Evolutionary conservation across 1,140 invertebrate genomes (phyloP).

Genomic region (Hypsibius dujardini): DNA sequence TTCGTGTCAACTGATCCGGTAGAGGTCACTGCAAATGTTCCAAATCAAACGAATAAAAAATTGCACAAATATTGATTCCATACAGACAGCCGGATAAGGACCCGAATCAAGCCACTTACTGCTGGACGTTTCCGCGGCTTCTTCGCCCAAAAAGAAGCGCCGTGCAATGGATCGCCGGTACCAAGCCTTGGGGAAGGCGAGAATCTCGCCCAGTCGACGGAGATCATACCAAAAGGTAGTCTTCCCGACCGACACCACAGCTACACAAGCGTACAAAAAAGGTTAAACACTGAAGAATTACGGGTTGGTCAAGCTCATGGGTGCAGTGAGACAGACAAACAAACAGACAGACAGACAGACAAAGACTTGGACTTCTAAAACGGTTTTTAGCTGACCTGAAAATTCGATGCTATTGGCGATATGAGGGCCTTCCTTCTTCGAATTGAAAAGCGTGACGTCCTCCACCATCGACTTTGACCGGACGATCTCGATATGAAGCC

Average conservation of each 20-base stretch:
- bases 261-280: not conserved
- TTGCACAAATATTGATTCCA: too few relatives aligned
- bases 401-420: constrained; percentile 15
- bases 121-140: constrained; percentile 23
- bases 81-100: too few relatives aligned
- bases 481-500: constrained; percentile 6
- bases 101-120: not conserved
- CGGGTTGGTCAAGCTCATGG: too few relatives aligned
- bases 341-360: too few relatives aligned
- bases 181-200: constrained; percentile 96
- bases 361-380: not conserved
- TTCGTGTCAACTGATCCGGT: not conserved
- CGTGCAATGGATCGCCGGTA: constrained; percentile 77
- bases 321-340: too few relatives aligned
- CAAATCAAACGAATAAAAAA: too few relatives aligned
- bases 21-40: not conserved
- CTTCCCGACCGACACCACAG: not conserved
- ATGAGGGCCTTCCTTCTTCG: not conserved
- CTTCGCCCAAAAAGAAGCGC: constrained; percentile 74
- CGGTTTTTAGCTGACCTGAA: not conserved
- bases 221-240: constrained; percentile 95
- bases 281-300: too few relatives aligned
- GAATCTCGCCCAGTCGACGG: constrained; percentile 83
- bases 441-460: not conserved
- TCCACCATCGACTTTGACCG: constrained; percentile 2